Evolutionary conservation across 2,113 vertebrate genomes (phyloP), one percentile per base, ranked within the genome.

Genomic region (Serilophus lunatus): DNA sequence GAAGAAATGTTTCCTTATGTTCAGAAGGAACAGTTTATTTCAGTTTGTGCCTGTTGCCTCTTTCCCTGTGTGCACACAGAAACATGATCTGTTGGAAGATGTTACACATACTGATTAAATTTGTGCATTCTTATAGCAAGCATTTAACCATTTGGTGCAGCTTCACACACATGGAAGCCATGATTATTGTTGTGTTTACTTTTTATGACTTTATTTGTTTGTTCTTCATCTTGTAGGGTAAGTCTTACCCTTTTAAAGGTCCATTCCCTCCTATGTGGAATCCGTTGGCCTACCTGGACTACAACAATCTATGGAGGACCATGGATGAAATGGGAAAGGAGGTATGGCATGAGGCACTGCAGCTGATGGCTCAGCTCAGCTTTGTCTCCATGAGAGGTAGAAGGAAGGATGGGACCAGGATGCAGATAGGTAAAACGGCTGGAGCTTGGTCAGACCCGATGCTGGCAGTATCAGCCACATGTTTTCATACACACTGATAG

Each of bases 261-360:
- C 74, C 98, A 6, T 98, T 99, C 7, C 99, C 99, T 66, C 97
- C 99, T 54, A 93, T 98, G 88, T 99, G 99, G 99, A 99, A 99
- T 97, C 99, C 99, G 6, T 54, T 99, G 47, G 95, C 97, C 38
- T 93, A 98, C 69, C 75, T 99, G 98, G 99, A 99, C 98, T 98
- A 98, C 97, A 99, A 99, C 97, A 99, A 99, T 97, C 97, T 99
- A 1, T 99, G 98, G 98, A 98, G 99, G 93, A 99, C 98, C 3
- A 98, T 99, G 97, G 99, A 99, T 94, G 91, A 98, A 90, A 99
- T 99, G 99, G 99, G 99, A 38, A 92, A 96, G 93, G 99, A 99
- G 99, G 99, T 99, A 98, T 92, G 59, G 11, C 45, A 15, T 8
- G 33, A 59, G 40, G 47, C 85, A 42, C 10, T 60, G 56, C 40